phyloP scores from a whole-genome alignment of 2,797 vertebrate genomes.

The Erethizon dorsatum region DNA sequence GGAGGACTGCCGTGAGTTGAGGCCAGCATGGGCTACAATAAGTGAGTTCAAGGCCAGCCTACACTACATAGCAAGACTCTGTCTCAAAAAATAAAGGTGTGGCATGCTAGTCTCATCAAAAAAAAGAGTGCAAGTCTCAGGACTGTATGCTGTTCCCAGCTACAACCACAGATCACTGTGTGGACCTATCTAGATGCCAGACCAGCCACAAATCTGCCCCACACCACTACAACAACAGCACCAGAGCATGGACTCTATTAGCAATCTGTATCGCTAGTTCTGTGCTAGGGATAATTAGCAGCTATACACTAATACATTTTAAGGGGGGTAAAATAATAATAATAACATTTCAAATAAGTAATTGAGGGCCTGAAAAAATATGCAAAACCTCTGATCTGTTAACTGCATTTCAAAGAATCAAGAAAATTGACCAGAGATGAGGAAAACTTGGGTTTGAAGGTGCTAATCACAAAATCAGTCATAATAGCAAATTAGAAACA shows the following conservation, averaged over 20 bases:
- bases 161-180: neutral
- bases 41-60: too few species aligned
- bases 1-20: too few species aligned
- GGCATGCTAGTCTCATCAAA: too few species aligned
- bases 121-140: neutral
- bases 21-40: too few species aligned
- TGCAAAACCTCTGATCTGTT: neutral
- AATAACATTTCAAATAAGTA: slow-evolving; percentile 6
- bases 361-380: slow-evolving; percentile 26
- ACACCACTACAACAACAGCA: neutral
- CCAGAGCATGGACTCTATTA: neutral
- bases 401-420: slow-evolving; percentile 15
- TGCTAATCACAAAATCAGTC: neutral
- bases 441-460: slow-evolving; percentile 17
- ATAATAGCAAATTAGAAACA: neutral
- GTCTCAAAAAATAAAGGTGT: too few species aligned
- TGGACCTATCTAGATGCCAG: neutral
- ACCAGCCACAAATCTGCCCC: neutral
- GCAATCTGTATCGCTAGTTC: neutral
- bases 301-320: neutral
- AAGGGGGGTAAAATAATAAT: slow-evolving; percentile 17
- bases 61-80: too few species aligned
- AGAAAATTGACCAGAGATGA: slow-evolving; percentile 6
- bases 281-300: neutral
- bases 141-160: neutral